These are phyloP conservation scores for Drosophila carrolli DNA, from an alignment of 1,140 invertebrate genomes.

Conservation along the genomic window DNA sequence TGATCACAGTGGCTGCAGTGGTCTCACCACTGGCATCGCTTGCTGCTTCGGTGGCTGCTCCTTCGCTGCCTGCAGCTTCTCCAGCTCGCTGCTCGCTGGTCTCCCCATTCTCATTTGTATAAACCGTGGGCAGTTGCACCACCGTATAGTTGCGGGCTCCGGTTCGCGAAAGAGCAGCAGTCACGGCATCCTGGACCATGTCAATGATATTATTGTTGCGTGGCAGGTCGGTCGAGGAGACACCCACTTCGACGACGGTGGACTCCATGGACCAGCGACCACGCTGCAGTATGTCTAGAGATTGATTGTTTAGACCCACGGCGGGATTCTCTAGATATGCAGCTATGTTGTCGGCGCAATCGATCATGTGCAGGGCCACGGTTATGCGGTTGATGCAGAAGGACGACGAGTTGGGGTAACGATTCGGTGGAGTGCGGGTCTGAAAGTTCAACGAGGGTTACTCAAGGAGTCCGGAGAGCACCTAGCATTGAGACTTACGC, in stretches of 20 bases:
- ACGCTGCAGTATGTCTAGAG: constrained; percentile 79
- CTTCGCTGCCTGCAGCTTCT: constrained; percentile 21
- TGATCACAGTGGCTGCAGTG: constrained; percentile 66
- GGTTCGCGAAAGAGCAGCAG: constrained; percentile 75
- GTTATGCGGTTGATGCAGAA: constrained; percentile 84
- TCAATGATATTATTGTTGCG: constrained; percentile 84
- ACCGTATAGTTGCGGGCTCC: constrained; percentile 77
- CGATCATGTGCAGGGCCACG: constrained; percentile 82
- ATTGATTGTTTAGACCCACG: constrained; percentile 78
- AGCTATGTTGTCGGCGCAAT: constrained; percentile 83
- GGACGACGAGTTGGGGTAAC: constrained; percentile 78
- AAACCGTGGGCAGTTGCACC: constrained; percentile 75
- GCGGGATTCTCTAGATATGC: constrained; percentile 81
- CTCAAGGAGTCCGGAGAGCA: neutral
- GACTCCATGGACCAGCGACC: constrained; percentile 84
- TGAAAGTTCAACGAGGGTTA: constrained; percentile 2
- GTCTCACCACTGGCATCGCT: constrained; percentile 57
- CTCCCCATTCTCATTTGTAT: constrained; percentile 57
- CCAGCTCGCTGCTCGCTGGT: constrained; percentile 20
- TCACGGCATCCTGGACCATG: constrained; percentile 81
- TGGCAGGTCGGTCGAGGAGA: constrained; percentile 78
- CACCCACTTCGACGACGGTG: constrained; percentile 84
- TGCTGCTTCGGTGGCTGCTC: constrained; percentile 6
- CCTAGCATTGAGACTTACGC: constrained; percentile 36
- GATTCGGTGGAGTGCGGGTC: constrained; percentile 56